Evolutionary conservation across 2,113 vertebrate genomes (phyloP).

Genomic region (Narcine bancroftii): DNA sequence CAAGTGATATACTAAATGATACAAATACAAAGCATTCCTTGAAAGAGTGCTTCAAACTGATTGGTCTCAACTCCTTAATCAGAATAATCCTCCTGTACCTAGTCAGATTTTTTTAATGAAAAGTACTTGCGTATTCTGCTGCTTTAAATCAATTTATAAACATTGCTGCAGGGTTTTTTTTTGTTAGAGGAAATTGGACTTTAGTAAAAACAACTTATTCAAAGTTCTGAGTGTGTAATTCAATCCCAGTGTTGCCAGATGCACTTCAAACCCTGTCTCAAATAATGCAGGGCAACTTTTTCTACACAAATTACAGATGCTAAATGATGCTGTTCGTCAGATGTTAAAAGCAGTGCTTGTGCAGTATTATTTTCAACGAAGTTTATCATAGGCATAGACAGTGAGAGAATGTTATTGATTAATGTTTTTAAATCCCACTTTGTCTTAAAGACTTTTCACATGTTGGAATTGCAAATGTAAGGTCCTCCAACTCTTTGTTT

Average conservation of each 20-base stretch:
- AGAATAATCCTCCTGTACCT: not conserved
- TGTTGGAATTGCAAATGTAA: not conserved
- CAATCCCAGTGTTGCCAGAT: not conserved
- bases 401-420: not conserved
- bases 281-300: not conserved
- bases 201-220: not conserved
- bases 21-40: not conserved
- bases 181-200: not conserved
- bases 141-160: not conserved
- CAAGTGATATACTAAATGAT: not conserved
- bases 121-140: not conserved
- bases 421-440: too few species aligned
- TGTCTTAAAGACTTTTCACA: not conserved
- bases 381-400: not conserved
- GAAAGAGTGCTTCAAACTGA: not conserved
- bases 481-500: not conserved
- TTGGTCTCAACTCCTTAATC: not conserved
- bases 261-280: not conserved
- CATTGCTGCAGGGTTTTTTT: not conserved
- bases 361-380: not conserved
- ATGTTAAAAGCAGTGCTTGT: not conserved
- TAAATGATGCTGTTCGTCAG: not conserved
- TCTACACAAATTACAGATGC: not conserved
- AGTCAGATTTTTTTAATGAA: not conserved
- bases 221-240: not conserved